Evolutionary conservation across 2,113 vertebrate species (phyloP).

Genomic region (Ageneiosus marmoratus): DNA sequence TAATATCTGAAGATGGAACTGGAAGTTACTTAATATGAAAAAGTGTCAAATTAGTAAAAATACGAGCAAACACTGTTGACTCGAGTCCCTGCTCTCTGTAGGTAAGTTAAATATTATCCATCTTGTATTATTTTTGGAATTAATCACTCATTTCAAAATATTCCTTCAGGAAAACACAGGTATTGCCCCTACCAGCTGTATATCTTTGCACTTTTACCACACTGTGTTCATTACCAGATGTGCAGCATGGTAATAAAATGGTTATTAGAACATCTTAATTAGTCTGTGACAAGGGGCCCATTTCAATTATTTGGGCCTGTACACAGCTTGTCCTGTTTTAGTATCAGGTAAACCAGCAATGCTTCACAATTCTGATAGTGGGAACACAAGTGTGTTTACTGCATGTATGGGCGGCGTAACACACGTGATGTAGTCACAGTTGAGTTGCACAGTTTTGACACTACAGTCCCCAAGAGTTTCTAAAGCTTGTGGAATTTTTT

Average conservation of each 20-base stretch:
- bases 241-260: not conserved
- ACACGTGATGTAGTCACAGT: not conserved
- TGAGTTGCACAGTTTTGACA: conserved; percentile 6
- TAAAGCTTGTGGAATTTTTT: not conserved
- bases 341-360: not conserved
- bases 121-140: not conserved
- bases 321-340: not conserved
- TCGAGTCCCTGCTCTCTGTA: not conserved
- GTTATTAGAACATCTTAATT: conserved; percentile 18
- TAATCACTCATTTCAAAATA: not conserved
- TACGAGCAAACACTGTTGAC: not conserved
- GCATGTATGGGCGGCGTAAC: conserved; percentile 3
- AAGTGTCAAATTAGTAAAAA: not conserved
- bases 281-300: not conserved
- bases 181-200: conserved; percentile 10
- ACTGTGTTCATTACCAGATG: conserved; percentile 18
- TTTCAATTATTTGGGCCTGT: not conserved
- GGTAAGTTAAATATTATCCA: not conserved
- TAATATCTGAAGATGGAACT: not conserved
- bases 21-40: not conserved
- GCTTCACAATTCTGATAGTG: not conserved
- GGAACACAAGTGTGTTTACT: conserved; percentile 9
- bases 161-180: not conserved
- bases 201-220: not conserved
- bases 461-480: not conserved